Conservation (phyloP, 2,113 vertebrate genomes). For the Apodemus speciosus region DNA sequence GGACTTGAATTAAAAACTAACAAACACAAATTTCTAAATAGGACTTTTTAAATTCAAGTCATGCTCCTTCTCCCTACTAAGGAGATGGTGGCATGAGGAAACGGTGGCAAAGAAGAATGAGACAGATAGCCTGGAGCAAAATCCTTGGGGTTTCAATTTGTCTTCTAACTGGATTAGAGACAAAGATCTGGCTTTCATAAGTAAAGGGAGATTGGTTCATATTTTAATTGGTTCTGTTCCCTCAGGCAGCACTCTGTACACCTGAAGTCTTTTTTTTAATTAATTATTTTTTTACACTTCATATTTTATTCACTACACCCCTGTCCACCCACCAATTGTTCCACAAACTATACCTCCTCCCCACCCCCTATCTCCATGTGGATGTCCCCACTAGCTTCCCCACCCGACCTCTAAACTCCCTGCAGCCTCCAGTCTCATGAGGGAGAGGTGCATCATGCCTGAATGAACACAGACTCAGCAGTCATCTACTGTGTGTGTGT, state of each 20-base stretch:
- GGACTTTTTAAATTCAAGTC: not conserved
- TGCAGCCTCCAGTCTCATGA: no score
- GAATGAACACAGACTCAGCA: no score
- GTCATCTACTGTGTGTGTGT: no score
- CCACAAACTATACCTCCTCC: no score
- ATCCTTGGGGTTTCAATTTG: not conserved
- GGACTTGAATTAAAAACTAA: not conserved
- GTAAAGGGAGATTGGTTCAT: not conserved
- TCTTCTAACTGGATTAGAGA: not conserved
- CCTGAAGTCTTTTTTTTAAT: not conserved
- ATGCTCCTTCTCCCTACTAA: not conserved
- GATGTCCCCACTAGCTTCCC: no score
- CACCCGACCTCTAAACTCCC: no score
- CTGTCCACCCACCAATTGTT: no score
- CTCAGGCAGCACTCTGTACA: no score
- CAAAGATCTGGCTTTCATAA: not conserved
- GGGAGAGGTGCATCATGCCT: no score
- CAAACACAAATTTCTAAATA: conserved; percentile 2
- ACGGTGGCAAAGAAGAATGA: not conserved
- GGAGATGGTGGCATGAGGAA: not conserved
- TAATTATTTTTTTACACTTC: no score
- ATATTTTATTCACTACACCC: no score
- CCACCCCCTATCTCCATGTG: no score
- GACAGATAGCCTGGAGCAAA: not conserved
- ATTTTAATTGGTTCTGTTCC: not conserved